Evolutionary conservation across 2,888 invertebrate genomes (phyloP).

Genomic region (Epirrhoe alternata): DNA sequence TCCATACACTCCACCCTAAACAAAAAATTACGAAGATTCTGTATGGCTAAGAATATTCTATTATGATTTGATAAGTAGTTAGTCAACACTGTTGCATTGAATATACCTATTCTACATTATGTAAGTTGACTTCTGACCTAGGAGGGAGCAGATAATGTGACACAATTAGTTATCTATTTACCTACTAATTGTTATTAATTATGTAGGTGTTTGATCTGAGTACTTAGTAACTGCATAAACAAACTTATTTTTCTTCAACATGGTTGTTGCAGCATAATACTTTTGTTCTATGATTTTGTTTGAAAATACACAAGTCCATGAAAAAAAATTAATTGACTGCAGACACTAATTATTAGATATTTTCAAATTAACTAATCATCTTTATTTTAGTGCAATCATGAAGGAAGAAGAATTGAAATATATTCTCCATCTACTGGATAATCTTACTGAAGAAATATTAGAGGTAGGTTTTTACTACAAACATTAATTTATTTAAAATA

Average conservation of each 20-base stretch:
- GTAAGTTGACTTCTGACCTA: conserved; percentile 56
- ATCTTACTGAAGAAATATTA: conserved; percentile 65
- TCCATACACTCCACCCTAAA: not conserved
- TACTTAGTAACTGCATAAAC: conserved; percentile 17
- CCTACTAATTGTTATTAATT: conserved; percentile 48
- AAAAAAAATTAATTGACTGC: not conserved
- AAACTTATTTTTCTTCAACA: conserved; percentile 9
- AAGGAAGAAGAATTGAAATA: conserved; percentile 78
- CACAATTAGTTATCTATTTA: conserved; percentile 56
- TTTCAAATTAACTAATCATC: not conserved
- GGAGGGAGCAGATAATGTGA: conserved; percentile 54
- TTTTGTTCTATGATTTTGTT: conserved; percentile 19
- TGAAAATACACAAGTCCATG: not conserved
- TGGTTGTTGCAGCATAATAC: not conserved
- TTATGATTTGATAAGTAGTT: not conserved
- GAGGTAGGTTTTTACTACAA: conserved; percentile 58
- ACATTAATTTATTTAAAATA: too few species aligned
- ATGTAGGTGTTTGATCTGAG: conserved; percentile 18
- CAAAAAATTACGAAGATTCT: too few species aligned
- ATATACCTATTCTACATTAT: conserved; percentile 5
- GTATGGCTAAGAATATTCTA: too few species aligned
- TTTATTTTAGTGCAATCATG: conserved; percentile 53
- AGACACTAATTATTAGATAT: too few species aligned
- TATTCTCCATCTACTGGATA: conserved; percentile 70
- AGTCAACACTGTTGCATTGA: not conserved